These are phyloP conservation scores for Synergus umbraculus DNA, from an alignment of 2,888 invertebrate species.

Conservation along the genomic window DNA sequence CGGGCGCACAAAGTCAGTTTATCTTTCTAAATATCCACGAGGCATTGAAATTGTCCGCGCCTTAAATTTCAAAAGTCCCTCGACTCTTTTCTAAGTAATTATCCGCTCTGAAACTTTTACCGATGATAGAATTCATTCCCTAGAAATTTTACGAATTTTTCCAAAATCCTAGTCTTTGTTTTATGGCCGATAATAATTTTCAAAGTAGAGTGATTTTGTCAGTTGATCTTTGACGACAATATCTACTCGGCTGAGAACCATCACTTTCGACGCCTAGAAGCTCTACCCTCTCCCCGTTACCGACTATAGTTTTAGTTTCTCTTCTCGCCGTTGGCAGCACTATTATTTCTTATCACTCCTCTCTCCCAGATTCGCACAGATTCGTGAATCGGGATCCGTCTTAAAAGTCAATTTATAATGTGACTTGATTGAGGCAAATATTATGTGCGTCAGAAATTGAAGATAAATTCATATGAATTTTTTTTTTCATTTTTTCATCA, in stretches of 20 bases:
- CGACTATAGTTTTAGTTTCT: constrained; percentile 47
- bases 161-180: neutral
- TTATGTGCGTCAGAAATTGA: neutral
- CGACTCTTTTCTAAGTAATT: neutral
- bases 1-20: constrained; percentile 20
- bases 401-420: constrained; percentile 43
- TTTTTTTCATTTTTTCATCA: neutral
- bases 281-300: constrained; percentile 49
- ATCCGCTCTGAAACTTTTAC: neutral
- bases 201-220: constrained; percentile 55
- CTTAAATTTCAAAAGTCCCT: neutral
- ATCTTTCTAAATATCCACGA: constrained; percentile 24
- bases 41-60: constrained; percentile 30
- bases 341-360: constrained; percentile 44
- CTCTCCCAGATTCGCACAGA: constrained; percentile 35
- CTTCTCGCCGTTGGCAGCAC: constrained; percentile 38
- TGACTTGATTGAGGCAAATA: neutral
- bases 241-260: constrained; percentile 47
- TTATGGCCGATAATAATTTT: constrained; percentile 42
- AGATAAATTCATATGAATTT: neutral
- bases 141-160: constrained; percentile 22
- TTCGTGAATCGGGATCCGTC: constrained; percentile 43
- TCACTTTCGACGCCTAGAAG: constrained; percentile 33
- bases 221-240: constrained; percentile 47
- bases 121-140: neutral